A percentile compares a stretch with the other conserved stretches of the same genome.
Conservation (phyloP, 2,113 vertebrate genomes). For the Myotis brandtii region DNA sequence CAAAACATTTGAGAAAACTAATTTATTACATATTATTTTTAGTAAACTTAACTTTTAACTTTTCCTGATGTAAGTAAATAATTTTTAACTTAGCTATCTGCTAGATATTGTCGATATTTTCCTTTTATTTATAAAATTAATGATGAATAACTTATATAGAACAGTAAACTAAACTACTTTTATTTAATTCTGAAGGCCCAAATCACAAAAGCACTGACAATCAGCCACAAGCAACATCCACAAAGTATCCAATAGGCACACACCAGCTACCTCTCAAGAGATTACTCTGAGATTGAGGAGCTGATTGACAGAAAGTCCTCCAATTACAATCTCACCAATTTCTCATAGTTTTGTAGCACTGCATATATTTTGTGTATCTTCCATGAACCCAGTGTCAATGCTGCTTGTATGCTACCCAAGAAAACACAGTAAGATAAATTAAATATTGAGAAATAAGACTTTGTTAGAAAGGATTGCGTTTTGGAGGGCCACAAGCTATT, state of each 20-base stretch:
- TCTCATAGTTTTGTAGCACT: background rate
- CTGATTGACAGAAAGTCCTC: background rate
- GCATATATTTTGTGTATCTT: background rate
- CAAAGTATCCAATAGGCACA: background rate
- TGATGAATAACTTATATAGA: background rate
- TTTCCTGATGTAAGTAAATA: background rate
- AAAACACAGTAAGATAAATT: background rate
- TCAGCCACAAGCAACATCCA: background rate
- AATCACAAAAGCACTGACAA: background rate
- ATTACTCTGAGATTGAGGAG: background rate
- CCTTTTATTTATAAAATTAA: background rate
- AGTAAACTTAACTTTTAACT: background rate
- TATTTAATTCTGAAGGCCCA: background rate
- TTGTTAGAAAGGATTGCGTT: background rate
- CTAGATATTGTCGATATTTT: background rate
- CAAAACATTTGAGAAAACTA: background rate
- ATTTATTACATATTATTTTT: background rate
- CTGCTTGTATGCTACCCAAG: background rate
- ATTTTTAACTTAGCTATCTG: background rate
- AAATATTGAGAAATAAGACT: background rate
- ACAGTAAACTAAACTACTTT: background rate
- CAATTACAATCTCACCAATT: background rate
- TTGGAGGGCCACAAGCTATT: background rate
- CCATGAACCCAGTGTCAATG: background rate
- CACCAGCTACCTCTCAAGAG: background rate